Evolutionary conservation across 2,797 vertebrate species (phyloP), one percentile per base, ranked within the genome.

Genomic region (Bryconaethiops microstoma): DNA sequence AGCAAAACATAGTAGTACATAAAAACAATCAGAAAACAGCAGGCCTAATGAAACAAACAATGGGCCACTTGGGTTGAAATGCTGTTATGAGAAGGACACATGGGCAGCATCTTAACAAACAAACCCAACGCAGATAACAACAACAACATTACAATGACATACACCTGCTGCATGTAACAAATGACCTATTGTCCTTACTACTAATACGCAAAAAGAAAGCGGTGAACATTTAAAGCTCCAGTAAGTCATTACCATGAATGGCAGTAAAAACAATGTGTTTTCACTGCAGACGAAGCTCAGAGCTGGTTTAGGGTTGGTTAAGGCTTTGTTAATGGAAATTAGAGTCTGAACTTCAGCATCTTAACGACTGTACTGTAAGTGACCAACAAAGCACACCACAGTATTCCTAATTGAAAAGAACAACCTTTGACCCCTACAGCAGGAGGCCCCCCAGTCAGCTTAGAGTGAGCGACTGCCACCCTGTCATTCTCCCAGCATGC

Each of bases 401-500:
- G 62, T 59, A 64, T 9, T 40, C 54, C 50, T 78, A 80, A 84
- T 69, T 25, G 45, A 79, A 76, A 78, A 76, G 35, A 67, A 45
- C 79, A 76, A 77, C 77, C 63, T 83, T 75, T 81, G 21, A 83
- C 74, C 80, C 70, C 59, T 17, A 71, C 55, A 54, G 54, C 60
- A 77, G 83, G 52, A 81, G 76, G 67, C 55, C 79, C 63, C 73
- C 78, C 48, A 39, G 40, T 73, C 71, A 16, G 79, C 67, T 72
- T 81, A 76, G 68, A 81, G 80, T 82, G 82, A 83, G 29, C 77
- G 73, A 78, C 82, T 67, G 73, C 63, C 60, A 77, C 69, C 81
- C 82, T 79, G 83, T 89, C 89, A 88, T 89, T 81, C 75, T 91
- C 92, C 82, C 91, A 91, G 90, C 90, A 80, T 82, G 89, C 81